phyloP scores from a whole-genome alignment of 2,888 invertebrate genomes.

The Flexamia atlantica region DNA sequence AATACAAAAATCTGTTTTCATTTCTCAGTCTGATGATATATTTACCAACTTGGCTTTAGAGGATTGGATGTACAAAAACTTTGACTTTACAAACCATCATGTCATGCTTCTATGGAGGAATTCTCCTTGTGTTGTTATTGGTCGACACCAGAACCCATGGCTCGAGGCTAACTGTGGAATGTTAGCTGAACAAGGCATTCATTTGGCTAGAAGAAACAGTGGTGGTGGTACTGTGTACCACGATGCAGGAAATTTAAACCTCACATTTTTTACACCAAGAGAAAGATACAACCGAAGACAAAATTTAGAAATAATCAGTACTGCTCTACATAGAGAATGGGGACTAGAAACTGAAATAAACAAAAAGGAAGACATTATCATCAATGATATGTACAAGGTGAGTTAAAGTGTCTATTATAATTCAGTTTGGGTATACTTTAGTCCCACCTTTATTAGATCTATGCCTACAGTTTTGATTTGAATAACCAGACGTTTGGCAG shows the following conservation, averaged over 20 bases:
- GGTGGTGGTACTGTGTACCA: conserved; percentile 99
- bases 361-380: conserved; percentile 90
- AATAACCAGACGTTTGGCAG: too few species aligned
- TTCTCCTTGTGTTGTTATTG: conserved; percentile 96
- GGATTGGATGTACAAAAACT: conserved; percentile 96
- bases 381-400: conserved; percentile 88
- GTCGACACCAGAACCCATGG: conserved; percentile 98
- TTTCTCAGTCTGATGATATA: conserved; percentile 94
- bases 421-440: too few species aligned
- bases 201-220: conserved; percentile 92
- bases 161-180: conserved; percentile 89
- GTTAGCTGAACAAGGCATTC: conserved; percentile 82
- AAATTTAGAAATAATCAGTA: conserved; percentile 92
- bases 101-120: conserved; percentile 96
- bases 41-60: conserved; percentile 96
- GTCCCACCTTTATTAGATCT: too few species aligned
- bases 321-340: conserved; percentile 90
- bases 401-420: conserved; percentile 71
- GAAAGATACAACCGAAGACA: conserved; percentile 90
- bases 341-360: conserved; percentile 87
- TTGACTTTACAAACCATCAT: conserved; percentile 89
- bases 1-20: conserved; percentile 90
- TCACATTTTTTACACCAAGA: conserved; percentile 93
- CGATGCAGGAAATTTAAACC: conserved; percentile 94
- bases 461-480: too few species aligned